Percentiles rank a stretch among this genome's conserved stretches.
phyloP scores from a whole-genome alignment of 2,888 invertebrate species.

The Acrocyrtus sp. region DNA sequence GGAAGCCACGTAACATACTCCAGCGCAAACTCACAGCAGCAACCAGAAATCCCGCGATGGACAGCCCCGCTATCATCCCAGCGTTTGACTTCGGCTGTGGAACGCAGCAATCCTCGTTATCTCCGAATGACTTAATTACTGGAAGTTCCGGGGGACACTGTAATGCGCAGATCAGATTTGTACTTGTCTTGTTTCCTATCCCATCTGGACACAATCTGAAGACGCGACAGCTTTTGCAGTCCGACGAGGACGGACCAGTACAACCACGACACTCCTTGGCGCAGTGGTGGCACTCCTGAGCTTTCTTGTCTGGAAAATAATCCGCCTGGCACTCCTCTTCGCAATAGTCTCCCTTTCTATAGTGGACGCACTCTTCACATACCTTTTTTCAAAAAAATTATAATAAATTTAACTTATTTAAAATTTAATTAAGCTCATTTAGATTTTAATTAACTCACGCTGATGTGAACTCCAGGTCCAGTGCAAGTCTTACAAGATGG shows the following conservation, averaged over 20 bases:
- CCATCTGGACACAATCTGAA: constrained; percentile 75
- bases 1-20: too few relatives aligned
- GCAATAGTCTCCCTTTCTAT: constrained; percentile 87
- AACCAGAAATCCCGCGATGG: too few relatives aligned
- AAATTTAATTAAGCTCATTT: not conserved
- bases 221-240: constrained; percentile 82
- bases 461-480: constrained; percentile 86
- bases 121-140: too few relatives aligned
- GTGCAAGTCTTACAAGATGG: constrained; percentile 88
- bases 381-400: constrained; percentile 69
- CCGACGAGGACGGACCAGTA: constrained; percentile 77
- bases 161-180: constrained; percentile 84
- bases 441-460: constrained; percentile 65
- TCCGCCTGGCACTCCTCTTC: constrained; percentile 83
- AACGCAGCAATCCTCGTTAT: too few relatives aligned
- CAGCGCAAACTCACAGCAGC: too few relatives aligned
- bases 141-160: constrained; percentile 82
- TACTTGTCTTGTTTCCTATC: constrained; percentile 71
- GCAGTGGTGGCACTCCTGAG: constrained; percentile 70
- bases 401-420: not conserved
- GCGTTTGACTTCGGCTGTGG: too few relatives aligned
- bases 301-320: constrained; percentile 81
- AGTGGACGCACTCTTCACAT: constrained; percentile 87
- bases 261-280: constrained; percentile 87
- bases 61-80: too few relatives aligned